Evolutionary conservation across 2,797 vertebrate genomes (phyloP), one percentile per base, ranked within the genome.

Genomic region (Leptodactylus fallax): DNA sequence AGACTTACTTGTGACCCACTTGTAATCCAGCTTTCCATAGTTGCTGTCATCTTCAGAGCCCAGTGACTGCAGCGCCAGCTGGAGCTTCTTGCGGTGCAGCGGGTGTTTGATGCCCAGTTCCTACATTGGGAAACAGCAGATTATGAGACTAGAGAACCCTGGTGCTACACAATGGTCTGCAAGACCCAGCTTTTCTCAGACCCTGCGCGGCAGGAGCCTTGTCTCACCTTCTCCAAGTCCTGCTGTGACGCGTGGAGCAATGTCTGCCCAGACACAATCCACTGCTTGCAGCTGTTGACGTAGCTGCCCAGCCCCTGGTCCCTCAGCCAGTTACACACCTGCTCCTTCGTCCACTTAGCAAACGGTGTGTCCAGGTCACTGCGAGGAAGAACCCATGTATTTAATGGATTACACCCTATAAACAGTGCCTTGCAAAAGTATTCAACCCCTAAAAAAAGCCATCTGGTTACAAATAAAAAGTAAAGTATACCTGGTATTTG

Each of bases 321-420:
- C 90, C 97, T 95, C 27, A 99, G 96, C 98, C 98, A 99, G 81
- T 91, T 95, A 91, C 98, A 99, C 87, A 99, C 98, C 92, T 99
- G 98, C 58, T 99, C 97, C 91, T 97, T 98, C 0, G 97, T 97
- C 98, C 98, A 99, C 81, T 97, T 98, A 55, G 98, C 98, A 53
- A 99, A 99, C 0, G 98, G 98, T 90, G 96, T 96, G 83, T 99
- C 98, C 93, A 99, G 93, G 14, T 99, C 97, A 92, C 98, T 99
- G 84, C 53, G 0, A 45, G 19, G n/a, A n/a, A 49, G 36, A 61
- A 8, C 19, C 2, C 10, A 9, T 3, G 67, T 0, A 23, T 9
- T 36, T 25, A 36, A 8, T 7, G 8, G 9, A 16, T 1, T 2
- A 27, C 23, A 23, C 65, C 65, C 25, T 14, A 21, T 25, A 67